Conservation (phyloP, 2,888 invertebrate genomes). For the Stenotaenia linearis region DNA sequence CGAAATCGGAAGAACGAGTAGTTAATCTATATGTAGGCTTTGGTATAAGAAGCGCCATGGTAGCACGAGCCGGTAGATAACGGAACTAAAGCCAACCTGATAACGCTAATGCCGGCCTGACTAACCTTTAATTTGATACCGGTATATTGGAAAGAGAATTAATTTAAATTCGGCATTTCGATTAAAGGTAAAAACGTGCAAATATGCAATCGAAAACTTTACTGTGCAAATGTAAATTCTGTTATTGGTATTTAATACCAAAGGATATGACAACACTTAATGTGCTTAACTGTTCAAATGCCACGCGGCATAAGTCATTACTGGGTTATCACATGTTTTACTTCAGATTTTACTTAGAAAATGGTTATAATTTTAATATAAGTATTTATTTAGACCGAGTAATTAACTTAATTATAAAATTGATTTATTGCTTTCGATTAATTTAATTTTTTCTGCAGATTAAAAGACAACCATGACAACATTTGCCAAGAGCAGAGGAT, state of each 20-base stretch:
- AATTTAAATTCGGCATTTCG: neutral
- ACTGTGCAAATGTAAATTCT: neutral
- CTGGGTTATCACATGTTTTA: neutral
- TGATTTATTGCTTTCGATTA: neutral
- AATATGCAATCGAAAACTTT: neutral
- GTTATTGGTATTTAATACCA: neutral
- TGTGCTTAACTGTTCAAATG: neutral
- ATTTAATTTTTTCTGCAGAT: too few species aligned
- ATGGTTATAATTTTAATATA: too few species aligned
- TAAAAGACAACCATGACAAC: neutral
- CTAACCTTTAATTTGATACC: neutral
- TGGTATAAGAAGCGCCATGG: too few species aligned
- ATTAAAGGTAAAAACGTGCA: neutral
- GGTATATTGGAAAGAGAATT: neutral
- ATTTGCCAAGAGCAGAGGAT: conserved; percentile 6
- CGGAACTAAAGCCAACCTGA: too few species aligned
- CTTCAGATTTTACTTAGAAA: neutral
- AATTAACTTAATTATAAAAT: neutral
- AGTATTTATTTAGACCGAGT: neutral
- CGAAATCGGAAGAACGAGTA: too few species aligned
- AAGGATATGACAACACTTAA: neutral
- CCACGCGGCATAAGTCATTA: neutral
- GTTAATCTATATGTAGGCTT: too few species aligned
- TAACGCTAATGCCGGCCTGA: too few species aligned
- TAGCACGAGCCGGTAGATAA: too few species aligned